phyloP scores from a whole-genome alignment of 2,113 vertebrate species.

The Tachycineta bicolor region DNA sequence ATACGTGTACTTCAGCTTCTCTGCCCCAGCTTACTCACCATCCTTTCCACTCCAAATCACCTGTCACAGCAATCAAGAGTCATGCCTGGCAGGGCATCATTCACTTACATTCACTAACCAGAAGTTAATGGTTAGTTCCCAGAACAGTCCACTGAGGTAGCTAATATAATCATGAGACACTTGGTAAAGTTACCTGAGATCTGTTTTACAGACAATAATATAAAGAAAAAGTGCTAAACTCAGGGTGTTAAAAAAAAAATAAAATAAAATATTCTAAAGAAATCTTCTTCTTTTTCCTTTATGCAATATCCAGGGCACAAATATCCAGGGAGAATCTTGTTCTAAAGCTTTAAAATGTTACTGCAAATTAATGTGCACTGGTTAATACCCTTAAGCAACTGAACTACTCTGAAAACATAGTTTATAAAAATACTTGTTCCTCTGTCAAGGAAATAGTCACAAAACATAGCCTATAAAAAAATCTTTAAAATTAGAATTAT shows the following conservation, averaged over 20 bases:
- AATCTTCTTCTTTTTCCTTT: not conserved
- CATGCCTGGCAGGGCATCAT: constrained; percentile 44
- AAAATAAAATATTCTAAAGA: not conserved
- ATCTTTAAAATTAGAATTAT: not conserved
- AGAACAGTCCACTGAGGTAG: constrained; percentile 39
- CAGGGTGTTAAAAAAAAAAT: not conserved
- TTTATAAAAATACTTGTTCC: not conserved
- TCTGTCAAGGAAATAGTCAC: not conserved
- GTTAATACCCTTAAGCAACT: not conserved
- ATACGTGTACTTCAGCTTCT: not conserved
- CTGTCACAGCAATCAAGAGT: constrained; percentile 47
- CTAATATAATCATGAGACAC: constrained; percentile 58
- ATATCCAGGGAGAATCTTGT: not conserved
- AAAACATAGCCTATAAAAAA: not conserved
- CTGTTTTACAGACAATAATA: constrained; percentile 5
- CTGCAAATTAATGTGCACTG: not conserved
- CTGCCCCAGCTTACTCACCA: constrained; percentile 10
- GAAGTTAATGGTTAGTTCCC: constrained; percentile 57
- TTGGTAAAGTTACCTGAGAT: constrained; percentile 52
- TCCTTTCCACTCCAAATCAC: not conserved
- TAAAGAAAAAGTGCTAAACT: not conserved
- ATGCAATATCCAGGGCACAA: not conserved
- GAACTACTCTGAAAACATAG: not conserved
- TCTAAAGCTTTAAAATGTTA: constrained; percentile 15
- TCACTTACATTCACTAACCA: not conserved